phyloP scores from a whole-genome alignment of 1,140 invertebrate genomes.

The Pseudachorutes palmiensis region DNA sequence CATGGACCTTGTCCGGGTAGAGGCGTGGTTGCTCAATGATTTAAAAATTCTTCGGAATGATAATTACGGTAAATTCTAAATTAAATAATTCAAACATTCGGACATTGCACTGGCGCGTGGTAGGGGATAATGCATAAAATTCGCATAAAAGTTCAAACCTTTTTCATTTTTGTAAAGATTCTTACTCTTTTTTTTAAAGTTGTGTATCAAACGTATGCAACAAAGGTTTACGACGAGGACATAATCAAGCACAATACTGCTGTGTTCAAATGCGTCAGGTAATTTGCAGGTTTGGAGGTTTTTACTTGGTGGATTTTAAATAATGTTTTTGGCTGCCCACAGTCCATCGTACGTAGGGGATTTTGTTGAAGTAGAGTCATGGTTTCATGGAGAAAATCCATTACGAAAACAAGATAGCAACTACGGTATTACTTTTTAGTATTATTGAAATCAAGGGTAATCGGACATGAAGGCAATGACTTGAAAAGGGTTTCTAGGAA shows the following conservation, averaged over 20 bases:
- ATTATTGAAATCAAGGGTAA: background rate
- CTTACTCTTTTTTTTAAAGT: constrained; percentile 54
- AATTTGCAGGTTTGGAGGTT: background rate
- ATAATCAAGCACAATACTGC: constrained; percentile 85
- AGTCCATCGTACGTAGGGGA: constrained; percentile 86
- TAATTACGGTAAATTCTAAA: background rate
- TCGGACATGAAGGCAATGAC: background rate
- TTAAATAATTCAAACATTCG: background rate
- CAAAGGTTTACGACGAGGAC: constrained; percentile 85
- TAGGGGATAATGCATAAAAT: too few relatives aligned
- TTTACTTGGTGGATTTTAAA: background rate
- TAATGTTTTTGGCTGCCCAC: constrained; percentile 38
- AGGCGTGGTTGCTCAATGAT: constrained; percentile 61
- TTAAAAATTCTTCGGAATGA: background rate
- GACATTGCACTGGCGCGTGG: background rate
- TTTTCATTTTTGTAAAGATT: too few relatives aligned
- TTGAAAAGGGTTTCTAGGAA: too few relatives aligned
- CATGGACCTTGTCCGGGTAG: constrained; percentile 78
- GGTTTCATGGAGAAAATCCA: constrained; percentile 69
- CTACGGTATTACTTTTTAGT: constrained; percentile 17
- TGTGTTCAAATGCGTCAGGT: constrained; percentile 64
- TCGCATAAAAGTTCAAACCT: too few relatives aligned
- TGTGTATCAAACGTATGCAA: constrained; percentile 77
- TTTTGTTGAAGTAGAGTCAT: constrained; percentile 78
- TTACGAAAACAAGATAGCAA: constrained; percentile 42